Evolutionary conservation across 2,797 vertebrate species (phyloP), one percentile per base, ranked within the genome.

Genomic region (Holocentrus rufus): DNA sequence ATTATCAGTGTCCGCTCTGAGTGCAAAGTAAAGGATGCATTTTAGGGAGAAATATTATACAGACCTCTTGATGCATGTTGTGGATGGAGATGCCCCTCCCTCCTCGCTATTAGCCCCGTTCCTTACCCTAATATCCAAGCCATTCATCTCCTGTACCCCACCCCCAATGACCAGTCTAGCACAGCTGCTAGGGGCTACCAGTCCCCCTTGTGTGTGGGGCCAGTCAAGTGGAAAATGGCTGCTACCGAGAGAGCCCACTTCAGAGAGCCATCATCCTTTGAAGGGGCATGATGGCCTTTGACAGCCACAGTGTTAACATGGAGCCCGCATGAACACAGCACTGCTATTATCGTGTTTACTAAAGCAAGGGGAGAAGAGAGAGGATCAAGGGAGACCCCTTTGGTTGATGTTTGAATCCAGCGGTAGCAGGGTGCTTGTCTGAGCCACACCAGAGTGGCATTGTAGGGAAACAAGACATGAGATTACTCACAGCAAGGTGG

Each of bases 141-240:
- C 80, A 88, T 90, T 90, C 89, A 89, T 87, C 89, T 89, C 81
- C 83, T 77, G 81, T 62, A 65, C 82, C 88, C 87, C 83, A 80
- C 89, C 91, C 87, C 88, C 89, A 85, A 83, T 83, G 90, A 86
- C 90, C 89, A 77, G 86, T 80, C 81, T 76, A 63, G 87, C 87
- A 81, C 92, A 93, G 93, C 92, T 93, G 92, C 90, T 92, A 76
- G 85, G 84, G 87, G 85, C 85, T 85, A 88, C 91, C 85, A 76
- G 88, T 90, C 85, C 85, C 90, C 89, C 92, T 91, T 81, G 82
- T 93, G 90, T 91, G 88, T 89, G 90, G 87, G 90, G 79, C 91
- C 92, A 93, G 92, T 93, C 88, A 92, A 94, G 92, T 93, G 93
- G 92, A 93, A 94, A 94, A 93, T 94, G 92, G 92, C 87, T 88